Conservation (phyloP, 2,113 vertebrate species). For the Vidua macroura region DNA sequence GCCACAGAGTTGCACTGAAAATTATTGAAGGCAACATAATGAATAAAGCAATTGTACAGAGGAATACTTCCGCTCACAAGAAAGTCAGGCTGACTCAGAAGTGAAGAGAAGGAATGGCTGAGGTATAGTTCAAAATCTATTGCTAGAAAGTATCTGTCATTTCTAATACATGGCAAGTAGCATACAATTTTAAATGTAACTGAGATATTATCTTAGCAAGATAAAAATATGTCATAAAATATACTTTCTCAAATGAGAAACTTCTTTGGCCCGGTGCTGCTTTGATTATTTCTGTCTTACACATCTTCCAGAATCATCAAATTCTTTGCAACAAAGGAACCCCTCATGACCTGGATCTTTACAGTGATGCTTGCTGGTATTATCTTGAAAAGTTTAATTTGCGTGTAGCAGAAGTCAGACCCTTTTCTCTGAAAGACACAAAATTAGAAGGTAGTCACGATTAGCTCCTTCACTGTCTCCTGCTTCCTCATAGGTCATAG, state of each 20-base stretch:
- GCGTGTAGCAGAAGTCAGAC: not conserved
- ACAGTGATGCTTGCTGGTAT: not conserved
- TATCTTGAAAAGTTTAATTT: slow-evolving; percentile 50
- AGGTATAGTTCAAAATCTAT: not conserved
- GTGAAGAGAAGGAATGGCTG: not conserved
- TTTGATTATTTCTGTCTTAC: not conserved
- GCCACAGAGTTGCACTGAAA: not conserved
- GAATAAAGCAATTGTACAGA: not conserved
- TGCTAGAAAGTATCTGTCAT: not conserved
- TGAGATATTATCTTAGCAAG: not conserved
- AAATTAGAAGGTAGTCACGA: not conserved
- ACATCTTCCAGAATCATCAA: not conserved
- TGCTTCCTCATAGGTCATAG: not conserved
- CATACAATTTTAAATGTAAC: not conserved
- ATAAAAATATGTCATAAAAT: not conserved
- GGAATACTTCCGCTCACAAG: not conserved
- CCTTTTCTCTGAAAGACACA: not conserved
- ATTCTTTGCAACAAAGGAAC: not conserved
- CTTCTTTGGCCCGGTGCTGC: not conserved
- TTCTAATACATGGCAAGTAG: not conserved
- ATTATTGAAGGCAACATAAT: not conserved
- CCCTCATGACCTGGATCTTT: slow-evolving; percentile 18
- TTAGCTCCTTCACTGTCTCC: not conserved
- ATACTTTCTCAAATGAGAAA: not conserved
- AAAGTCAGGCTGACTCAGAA: not conserved